Evolutionary conservation across 2,888 invertebrate genomes (phyloP), one percentile per base, ranked within the genome.

Genomic region (Chloroclystis v-ata): DNA sequence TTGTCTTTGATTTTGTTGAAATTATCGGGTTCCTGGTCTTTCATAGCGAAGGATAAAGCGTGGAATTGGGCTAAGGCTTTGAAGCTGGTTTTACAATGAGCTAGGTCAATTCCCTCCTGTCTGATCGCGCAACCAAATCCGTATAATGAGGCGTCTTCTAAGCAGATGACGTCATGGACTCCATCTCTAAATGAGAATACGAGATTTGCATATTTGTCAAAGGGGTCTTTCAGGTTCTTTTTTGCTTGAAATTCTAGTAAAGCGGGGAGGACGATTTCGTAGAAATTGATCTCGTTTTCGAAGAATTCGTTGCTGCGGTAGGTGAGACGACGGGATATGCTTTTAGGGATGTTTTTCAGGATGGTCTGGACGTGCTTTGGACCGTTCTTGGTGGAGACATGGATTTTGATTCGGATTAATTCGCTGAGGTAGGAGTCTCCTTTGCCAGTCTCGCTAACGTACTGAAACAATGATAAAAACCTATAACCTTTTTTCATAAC

Each of bases 381-480:
- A 0, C 69, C 67, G 2, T 69, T 69, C 16, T 68, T 49, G 7
- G 78, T 72, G 37, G 61, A 65, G 1, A 91, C 91, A 44, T 78
- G 73, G 3, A 94, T 78, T 39, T 76, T 89, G 24, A 93, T 87
- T 28, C 91, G 89, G 38, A 89, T 89, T 0, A 93, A 80, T 49
- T 90, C 89, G 57, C 93, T 92, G 38, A 94, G 69, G 62, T 93
- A 94, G 0, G 91, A 92, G 61, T 94, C 93, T 0, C 94, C 94
- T 70, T 92, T 93, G 1, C 84, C 84, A 0, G 78, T 82, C 10
- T 78, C 81, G 39, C 81, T 68, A 0, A 84, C 80, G 41, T 80
- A 83, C 88, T 88, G 77, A 30, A 40, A 44, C 33, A 33, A 16
- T 32, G 20, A 20, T 20, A 20, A 4, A 20, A 20, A n/a, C n/a